Percentiles rank a stretch among this genome's conserved stretches.
phyloP scores from a whole-genome alignment of 1,140 invertebrate species.

The Asobara japonica region DNA sequence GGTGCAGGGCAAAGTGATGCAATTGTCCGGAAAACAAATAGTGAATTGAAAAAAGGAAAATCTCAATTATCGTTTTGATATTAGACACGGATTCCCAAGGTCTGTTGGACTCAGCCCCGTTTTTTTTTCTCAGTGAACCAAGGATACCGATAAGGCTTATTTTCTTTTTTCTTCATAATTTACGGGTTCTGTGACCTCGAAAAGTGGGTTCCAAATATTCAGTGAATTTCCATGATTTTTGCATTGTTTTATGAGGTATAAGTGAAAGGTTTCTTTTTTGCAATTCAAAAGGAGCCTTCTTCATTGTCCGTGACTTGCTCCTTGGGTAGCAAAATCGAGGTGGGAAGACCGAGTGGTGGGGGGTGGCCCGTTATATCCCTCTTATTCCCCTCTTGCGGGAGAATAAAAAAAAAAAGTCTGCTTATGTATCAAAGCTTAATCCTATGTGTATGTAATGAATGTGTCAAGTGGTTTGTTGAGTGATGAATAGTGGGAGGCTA shows the following conservation, averaged over 20 bases:
- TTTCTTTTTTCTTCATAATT: neutral
- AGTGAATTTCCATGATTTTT: neutral
- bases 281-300: slow-evolving; percentile 4
- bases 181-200: no score
- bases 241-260: neutral
- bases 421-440: neutral
- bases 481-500: neutral
- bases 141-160: slow-evolving; percentile 27
- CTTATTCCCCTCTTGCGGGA: neutral
- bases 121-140: slow-evolving; percentile 19
- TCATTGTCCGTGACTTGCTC: slow-evolving; percentile 19
- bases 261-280: slow-evolving; percentile 17
- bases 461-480: neutral
- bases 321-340: neutral
- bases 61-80: no score
- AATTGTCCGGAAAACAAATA: no score
- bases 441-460: neutral
- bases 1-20: no score
- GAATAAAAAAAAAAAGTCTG: slow-evolving; percentile 16
- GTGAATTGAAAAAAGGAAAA: no score
- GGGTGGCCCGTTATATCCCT: slow-evolving; percentile 16
- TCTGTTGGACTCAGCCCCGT: slow-evolving; percentile 26
- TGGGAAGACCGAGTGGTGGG: neutral
- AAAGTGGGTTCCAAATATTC: no score
- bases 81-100: slow-evolving; percentile 17